Base-by-base conservation (phyloP, 2,113 vertebrate species). In the Pyrgilauda ruficollis region DNA sequence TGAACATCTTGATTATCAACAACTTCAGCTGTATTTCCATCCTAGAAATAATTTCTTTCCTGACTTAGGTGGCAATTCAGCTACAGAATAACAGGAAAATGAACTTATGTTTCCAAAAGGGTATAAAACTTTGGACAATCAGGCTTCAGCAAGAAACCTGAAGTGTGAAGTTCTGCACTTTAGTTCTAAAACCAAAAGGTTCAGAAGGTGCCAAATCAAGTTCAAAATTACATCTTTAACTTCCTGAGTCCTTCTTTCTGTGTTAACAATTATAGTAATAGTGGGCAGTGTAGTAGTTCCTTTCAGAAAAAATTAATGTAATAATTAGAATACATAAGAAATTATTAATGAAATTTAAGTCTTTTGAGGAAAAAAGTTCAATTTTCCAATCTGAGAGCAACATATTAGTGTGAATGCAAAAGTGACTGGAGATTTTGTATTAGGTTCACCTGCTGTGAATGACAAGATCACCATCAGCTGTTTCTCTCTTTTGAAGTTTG, bases 11-110 rank as follows among this genome's bases (percentile, higher is more conserved):
- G 62, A 89, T 92, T 91, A 81, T 95, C 90, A 94, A 84, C 69
- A 93, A 44, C 84, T 95, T 94, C 95, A 91, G 61, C 74, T 87
- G 61, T 55, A 94, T 89, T 96, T 95, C 92, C 92, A 94, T 79
- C 92, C 87, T 94, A 87, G 90, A 87, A 91, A 94, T 90, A 72
- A 89, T 93, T 84, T 84, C 44, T 95, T 89, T 93, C 95, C 90
- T 95, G 87, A 75, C 28, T 93, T 76, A 77, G 83, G 76, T 89
- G 76, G 76, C 43, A 86, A 66, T 66, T 89, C 70, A 87, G 58
- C 19, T 37, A 89, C 30, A 56, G 81, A 94, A 93, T 79, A 95
- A 91, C 94, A 97, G 87, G 90, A 95, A 93, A 87, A 91, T 68
- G 41, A 91, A 78, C n/a, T 72, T 84, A 17, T 13, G 41, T 41